A percentile compares a stretch with the other conserved stretches of the same genome.
These are phyloP conservation scores for Hydrotaea diabolus DNA, from an alignment of 2,888 invertebrate species.

Conservation along the genomic window DNA sequence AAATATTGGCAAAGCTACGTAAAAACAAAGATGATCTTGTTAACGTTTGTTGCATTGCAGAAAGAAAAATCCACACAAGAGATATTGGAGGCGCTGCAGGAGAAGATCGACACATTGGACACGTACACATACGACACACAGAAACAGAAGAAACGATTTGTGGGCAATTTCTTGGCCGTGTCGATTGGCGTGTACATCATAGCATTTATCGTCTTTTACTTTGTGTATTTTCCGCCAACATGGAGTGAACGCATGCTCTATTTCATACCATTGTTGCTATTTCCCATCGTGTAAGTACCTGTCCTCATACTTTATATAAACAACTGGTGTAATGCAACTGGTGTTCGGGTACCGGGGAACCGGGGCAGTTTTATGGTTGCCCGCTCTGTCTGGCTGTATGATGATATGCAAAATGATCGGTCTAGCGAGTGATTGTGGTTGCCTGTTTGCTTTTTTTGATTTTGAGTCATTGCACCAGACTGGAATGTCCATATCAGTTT, in stretches of 20 bases:
- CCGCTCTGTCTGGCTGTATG: not conserved
- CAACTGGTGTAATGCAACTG: not conserved
- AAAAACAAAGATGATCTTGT: no score
- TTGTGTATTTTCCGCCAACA: conserved; percentile 89
- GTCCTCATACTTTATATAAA: not conserved
- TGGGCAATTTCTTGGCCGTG: conserved; percentile 88
- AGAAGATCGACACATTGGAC: conserved; percentile 90
- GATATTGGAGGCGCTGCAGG: conserved; percentile 87
- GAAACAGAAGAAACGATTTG: conserved; percentile 89
- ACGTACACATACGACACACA: conserved; percentile 90
- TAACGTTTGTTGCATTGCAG: conserved; percentile 74
- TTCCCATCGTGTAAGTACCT: conserved; percentile 90
- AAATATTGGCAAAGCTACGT: conserved; percentile 78
- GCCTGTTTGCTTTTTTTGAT: conserved; percentile 21
- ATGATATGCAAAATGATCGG: not conserved
- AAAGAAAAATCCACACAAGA: conserved; percentile 82
- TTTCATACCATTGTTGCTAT: conserved; percentile 88
- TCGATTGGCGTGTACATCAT: conserved; percentile 87
- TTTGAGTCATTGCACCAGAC: conserved; percentile 24
- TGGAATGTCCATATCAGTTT: not conserved
- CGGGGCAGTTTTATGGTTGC: not conserved
- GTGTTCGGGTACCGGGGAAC: conserved; percentile 3
- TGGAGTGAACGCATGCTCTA: conserved; percentile 88
- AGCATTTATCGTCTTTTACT: conserved; percentile 88
- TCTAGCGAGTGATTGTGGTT: not conserved